These are phyloP conservation scores for Linepithema humile DNA, from an alignment of 1,140 invertebrate genomes.

Conservation along the genomic window DNA sequence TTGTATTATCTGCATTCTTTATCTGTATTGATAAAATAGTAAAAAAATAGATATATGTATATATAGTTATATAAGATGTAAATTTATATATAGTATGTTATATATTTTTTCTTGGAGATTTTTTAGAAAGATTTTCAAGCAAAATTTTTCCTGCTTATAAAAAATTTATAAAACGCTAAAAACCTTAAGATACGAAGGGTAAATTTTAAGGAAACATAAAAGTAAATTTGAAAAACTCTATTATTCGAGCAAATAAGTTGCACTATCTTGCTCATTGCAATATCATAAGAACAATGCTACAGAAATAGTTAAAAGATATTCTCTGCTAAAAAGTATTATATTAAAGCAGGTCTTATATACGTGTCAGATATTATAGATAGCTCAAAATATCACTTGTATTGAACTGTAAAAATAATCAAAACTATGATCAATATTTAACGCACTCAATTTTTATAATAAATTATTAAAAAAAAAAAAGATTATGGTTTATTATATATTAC, in stretches of 20 bases:
- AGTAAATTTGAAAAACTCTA: background rate
- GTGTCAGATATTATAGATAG: conserved; percentile 14
- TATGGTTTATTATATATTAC: background rate
- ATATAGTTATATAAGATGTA: background rate
- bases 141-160: background rate
- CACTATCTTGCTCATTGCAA: conserved; percentile 8
- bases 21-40: too few species aligned
- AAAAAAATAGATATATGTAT: background rate
- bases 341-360: background rate
- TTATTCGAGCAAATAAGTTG: conserved; percentile 4
- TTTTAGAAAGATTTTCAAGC: background rate
- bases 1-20: background rate
- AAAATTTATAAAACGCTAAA: background rate
- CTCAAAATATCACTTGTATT: conserved; percentile 26
- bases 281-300: background rate
- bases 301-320: conserved; percentile 4
- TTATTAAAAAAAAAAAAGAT: too few species aligned
- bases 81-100: background rate
- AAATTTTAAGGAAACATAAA: background rate
- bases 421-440: conserved; percentile 27
- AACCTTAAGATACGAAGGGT: background rate
- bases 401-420: conserved; percentile 31
- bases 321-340: conserved; percentile 13
- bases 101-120: background rate
- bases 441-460: conserved; percentile 8